Evolutionary conservation across 2,113 vertebrate genomes (phyloP).

Genomic region (Eonycteris spelaea): DNA sequence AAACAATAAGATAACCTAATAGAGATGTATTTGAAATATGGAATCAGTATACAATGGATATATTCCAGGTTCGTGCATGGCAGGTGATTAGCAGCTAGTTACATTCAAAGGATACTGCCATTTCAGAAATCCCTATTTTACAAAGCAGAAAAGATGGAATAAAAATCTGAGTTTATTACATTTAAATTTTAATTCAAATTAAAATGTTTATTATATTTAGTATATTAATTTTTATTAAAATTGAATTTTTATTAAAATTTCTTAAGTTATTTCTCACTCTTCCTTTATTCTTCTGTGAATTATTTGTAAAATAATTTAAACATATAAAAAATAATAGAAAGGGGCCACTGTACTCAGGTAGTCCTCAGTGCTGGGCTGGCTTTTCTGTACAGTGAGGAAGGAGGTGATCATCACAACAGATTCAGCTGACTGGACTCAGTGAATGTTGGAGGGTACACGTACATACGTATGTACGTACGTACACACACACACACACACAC

Average conservation of each 20-base stretch:
- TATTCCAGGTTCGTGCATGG: neutral
- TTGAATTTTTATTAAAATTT: neutral
- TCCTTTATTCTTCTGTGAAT: neutral
- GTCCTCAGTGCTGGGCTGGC: neutral
- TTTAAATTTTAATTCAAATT: neutral
- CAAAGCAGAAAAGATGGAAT: neutral
- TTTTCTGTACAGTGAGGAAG: neutral
- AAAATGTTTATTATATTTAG: neutral
- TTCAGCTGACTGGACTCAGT: neutral
- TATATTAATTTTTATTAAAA: neutral
- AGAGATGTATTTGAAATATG: neutral
- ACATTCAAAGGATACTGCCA: neutral
- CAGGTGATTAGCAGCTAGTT: neutral
- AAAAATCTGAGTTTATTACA: neutral
- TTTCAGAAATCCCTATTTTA: neutral
- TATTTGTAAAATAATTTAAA: neutral
- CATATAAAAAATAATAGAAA: neutral
- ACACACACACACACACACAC: too few species aligned
- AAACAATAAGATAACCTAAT: neutral
- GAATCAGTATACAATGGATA: neutral
- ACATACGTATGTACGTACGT: accelerated
- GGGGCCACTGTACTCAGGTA: neutral
- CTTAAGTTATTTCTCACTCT: neutral
- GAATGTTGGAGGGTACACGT: too few species aligned
- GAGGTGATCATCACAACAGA: neutral